phyloP scores from a whole-genome alignment of 2,113 vertebrate species.

The Tenebrosternarchus preto region DNA sequence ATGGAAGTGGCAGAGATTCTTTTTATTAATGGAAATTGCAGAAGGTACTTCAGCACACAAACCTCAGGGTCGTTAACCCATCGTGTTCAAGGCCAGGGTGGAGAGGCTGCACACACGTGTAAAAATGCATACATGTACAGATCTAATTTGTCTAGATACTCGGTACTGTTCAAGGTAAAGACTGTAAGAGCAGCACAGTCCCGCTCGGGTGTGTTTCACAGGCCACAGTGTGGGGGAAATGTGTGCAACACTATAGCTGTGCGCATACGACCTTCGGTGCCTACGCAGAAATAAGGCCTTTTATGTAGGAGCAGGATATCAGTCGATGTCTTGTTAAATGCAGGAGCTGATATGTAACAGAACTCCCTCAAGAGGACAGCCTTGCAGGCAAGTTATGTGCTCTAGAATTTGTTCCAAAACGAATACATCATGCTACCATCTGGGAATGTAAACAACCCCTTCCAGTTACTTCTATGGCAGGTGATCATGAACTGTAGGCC shows the following conservation, averaged over 20 bases:
- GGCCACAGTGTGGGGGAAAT: neutral
- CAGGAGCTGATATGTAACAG: neutral
- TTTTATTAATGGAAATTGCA: conserved; percentile 19
- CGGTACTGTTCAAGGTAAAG: neutral
- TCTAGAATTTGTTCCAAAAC: conserved; percentile 3
- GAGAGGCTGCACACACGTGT: neutral
- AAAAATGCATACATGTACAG: neutral
- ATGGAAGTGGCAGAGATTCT: neutral
- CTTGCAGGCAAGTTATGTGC: neutral
- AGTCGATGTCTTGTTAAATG: neutral
- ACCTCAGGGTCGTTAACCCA: neutral
- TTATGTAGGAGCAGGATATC: neutral
- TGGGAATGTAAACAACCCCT: neutral
- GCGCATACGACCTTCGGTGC: neutral
- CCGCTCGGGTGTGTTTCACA: neutral
- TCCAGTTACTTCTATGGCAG: neutral
- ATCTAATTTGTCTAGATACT: neutral
- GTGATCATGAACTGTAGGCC: neutral
- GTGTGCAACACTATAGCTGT: neutral
- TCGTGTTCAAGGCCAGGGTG: conserved; percentile 4
- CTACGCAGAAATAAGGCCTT: conserved; percentile 7
- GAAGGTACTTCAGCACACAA: conserved; percentile 3
- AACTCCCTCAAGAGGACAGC: neutral
- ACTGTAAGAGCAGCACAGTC: neutral
- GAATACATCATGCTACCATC: neutral